Evolutionary conservation across 1,140 invertebrate species (phyloP), one percentile per base, ranked within the genome.

Genomic region (Drosophila athabasca): DNA sequence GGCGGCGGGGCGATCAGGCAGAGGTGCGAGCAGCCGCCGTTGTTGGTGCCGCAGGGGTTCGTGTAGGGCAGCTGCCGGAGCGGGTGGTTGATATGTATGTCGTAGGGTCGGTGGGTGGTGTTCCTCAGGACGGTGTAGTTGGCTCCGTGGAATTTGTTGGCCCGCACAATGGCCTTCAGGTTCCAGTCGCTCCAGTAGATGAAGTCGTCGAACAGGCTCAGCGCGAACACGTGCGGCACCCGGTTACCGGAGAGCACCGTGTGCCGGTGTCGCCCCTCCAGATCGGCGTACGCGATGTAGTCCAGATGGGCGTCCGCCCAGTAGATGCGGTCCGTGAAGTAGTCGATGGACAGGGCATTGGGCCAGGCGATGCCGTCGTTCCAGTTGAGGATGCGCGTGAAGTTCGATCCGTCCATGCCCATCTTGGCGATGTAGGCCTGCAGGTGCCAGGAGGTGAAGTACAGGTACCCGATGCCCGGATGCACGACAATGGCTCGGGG

Each of bases 181-280:
- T 99, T 99, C 98, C 98, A 99, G 90, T 99, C 99, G 3, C 98
- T 98, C 98, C 98, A 99, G 92, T 96, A 99, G 6, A 99, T 95
- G 75, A 95, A 95, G 85, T 99, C 97, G 77, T 99, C 98, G 92
- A 99, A 99, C 0, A 99, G 93, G 2, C 96, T 96, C 13, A 99
- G 92, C 0, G 98, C 98, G 89, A 99, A 99, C 0, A 99, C 97
- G 83, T 99, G 98, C 0, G 97, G 97, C 3, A 99, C 98, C 46
- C 94, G 93, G 5, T 93, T 89, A 1, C 97, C 97, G 0, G 95
- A 95, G 2, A 98, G 79, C 0, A 98, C 96, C 53, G 96, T 93
- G 60, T 97, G 96, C 3, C 97, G 93, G 89, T 97, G 95, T 55
- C 94, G 94, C 3, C 98, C 98, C 92, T 98, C 97, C 44, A 99